A percentile compares a stretch with the other conserved stretches of the same genome.
phyloP scores from a whole-genome alignment of 23 tunicate species.

The Oikopleura albicans region DNA sequence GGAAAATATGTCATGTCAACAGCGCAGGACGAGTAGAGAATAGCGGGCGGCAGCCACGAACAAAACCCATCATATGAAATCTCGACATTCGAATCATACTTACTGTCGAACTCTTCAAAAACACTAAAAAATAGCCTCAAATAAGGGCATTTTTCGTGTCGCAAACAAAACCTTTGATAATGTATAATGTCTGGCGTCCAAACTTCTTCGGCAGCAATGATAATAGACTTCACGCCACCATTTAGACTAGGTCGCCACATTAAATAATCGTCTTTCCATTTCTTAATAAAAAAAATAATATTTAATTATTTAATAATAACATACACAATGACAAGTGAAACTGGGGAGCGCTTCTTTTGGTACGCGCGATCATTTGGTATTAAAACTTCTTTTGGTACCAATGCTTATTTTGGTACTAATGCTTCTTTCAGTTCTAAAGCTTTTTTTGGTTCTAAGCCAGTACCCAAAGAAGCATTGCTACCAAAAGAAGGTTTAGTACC shows the following conservation, averaged over 20 bases:
- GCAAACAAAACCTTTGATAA: background rate
- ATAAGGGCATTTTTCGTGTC: too few species aligned
- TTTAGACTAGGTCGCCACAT: background rate
- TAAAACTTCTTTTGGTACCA: too few species aligned
- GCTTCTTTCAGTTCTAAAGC: too few species aligned
- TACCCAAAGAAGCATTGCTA: too few species aligned
- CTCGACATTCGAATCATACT: background rate
- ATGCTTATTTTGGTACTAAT: too few species aligned
- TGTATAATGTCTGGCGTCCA: background rate
- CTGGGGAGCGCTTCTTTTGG: too few species aligned
- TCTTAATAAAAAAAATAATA: too few species aligned
- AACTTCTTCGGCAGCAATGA: background rate
- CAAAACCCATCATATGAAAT: background rate
- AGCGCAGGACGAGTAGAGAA: background rate
- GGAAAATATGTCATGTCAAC: constrained; percentile 10
- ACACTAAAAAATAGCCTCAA: too few species aligned
- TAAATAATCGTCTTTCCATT: background rate
- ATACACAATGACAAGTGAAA: background rate
- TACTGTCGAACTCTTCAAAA: background rate
- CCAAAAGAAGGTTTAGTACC: too few species aligned
- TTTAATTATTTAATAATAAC: background rate
- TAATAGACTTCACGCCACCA: background rate
- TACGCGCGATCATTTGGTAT: too few species aligned
- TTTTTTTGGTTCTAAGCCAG: too few species aligned
- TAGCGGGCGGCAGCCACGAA: background rate